phyloP scores from a whole-genome alignment of 1,140 invertebrate species.

The Anthonomus grandis region DNA sequence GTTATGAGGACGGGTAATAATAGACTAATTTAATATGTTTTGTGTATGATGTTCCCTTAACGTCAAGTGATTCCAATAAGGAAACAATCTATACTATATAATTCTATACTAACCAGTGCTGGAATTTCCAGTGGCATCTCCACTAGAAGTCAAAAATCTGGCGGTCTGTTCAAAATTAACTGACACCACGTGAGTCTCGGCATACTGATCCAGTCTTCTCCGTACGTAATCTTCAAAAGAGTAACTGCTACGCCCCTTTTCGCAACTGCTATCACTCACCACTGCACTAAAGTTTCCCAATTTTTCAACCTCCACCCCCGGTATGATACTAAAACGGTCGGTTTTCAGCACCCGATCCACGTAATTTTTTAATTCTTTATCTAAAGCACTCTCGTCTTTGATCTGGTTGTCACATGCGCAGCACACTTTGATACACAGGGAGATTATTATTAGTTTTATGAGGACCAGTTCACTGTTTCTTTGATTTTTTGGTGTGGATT shows the following conservation, averaged over 20 bases:
- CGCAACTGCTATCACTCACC: constrained; percentile 13
- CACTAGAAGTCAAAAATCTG: constrained; percentile 48
- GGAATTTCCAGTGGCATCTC: constrained; percentile 6
- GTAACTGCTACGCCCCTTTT: constrained; percentile 20
- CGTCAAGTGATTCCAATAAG: too few relatives aligned
- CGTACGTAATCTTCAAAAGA: constrained; percentile 41
- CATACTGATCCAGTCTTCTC: constrained; percentile 38
- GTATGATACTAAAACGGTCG: constrained; percentile 50
- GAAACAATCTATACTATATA: background rate
- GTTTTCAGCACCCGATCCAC: constrained; percentile 46
- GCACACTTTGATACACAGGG: constrained; percentile 15
- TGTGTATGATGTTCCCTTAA: too few relatives aligned
- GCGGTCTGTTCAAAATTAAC: constrained; percentile 58
- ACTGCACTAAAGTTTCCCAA: constrained; percentile 21
- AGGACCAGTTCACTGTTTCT: constrained; percentile 21
- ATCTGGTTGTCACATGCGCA: constrained; percentile 25
- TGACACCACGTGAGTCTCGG: constrained; percentile 53
- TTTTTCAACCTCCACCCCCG: constrained; percentile 50
- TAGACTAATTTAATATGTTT: too few relatives aligned
- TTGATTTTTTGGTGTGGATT: constrained; percentile 11
- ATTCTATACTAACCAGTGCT: constrained; percentile 2
- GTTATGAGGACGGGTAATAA: too few relatives aligned
- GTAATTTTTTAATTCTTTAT: constrained; percentile 46
- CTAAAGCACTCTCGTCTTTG: constrained; percentile 33
- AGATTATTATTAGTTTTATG: constrained; percentile 31